Base-by-base conservation (phyloP, 2,113 vertebrate genomes). In the Stercorarius parasiticus region DNA sequence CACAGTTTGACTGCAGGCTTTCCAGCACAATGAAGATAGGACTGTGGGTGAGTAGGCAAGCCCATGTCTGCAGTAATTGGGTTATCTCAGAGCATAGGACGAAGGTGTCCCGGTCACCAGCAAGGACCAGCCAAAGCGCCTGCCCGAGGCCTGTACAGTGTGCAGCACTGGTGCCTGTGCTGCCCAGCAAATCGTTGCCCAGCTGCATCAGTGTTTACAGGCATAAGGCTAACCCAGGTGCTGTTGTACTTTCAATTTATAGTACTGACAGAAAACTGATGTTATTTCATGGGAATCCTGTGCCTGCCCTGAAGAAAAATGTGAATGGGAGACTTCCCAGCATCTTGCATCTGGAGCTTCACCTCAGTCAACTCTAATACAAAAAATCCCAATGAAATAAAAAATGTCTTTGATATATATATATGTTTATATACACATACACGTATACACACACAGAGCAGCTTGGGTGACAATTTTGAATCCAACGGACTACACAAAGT, bases 61-160 rank as follows among this genome's bases (percentile, higher is more conserved):
- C 15, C 25, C 17, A 15, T 1, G 6, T 3, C 52, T 77, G 30
- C 15, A 49, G 56, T 11, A 66, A 26, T 3, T 59, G 16, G 25
- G 26, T 30, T 76, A 5, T 19, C 36, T 64, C 61, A 13, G 34
- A 52, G 10, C 38, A 15, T 2, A 81, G 43, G 69, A 59, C 5
- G 20, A 30, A 36, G 9, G 18, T 29, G 19, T 43, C 47, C 2
- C 11, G 6, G 62, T 13, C 20, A 55, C 12, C 70, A 50, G 69
- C n/a, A 49, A 62, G 27, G 47, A 83, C 12, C 59, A 40, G 29
- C 15, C 55, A 34, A n/a, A 67, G 38, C 17, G 17, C 25, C 13
- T 15, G 21, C 30, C 15, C 0, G 1, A n/a, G 32, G 43, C 36
- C 40, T 2, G 0, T 26, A 43, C 0, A 1, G 13, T 6, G 9